These are phyloP conservation scores for Trichonephila clavipes DNA, from an alignment of 1,140 invertebrate species.

Conservation along the genomic window DNA sequence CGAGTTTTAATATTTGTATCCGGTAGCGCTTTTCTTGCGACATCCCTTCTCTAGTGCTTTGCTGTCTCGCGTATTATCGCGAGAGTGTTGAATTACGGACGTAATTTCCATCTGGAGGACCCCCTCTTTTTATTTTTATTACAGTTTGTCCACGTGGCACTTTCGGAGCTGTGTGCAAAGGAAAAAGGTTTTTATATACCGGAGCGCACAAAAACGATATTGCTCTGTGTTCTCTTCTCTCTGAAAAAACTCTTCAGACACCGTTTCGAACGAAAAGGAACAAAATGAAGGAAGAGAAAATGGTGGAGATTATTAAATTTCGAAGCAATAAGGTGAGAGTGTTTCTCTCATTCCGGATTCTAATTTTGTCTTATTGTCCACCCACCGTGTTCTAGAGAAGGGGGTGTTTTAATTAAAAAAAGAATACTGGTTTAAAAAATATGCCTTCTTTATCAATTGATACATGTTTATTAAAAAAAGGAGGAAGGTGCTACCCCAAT, in stretches of 20 bases:
- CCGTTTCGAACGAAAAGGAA: background rate
- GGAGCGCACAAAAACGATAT: background rate
- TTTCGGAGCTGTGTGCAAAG: background rate
- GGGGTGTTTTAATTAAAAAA: background rate
- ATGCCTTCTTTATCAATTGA: no score
- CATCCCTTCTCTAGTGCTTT: background rate
- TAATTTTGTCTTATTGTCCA: background rate
- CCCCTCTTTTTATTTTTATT: slow-evolving; percentile 34
- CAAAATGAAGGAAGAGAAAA: background rate
- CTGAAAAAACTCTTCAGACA: background rate
- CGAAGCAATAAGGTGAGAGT: background rate
- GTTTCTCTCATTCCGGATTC: slow-evolving; percentile 8
- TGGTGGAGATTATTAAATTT: slow-evolving; percentile 42
- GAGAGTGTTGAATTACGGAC: slow-evolving; percentile 54
- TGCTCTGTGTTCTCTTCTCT: background rate
- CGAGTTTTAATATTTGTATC: slow-evolving; percentile 74
- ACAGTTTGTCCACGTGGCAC: slow-evolving; percentile 29
- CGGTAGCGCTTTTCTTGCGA: background rate
- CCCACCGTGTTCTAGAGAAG: background rate
- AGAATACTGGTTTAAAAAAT: background rate
- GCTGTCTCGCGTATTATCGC: slow-evolving; percentile 30
- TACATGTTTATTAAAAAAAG: background rate
- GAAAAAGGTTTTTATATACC: background rate
- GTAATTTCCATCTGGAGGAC: slow-evolving; percentile 39
- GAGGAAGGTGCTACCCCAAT: no score